Percentiles rank a stretch among this genome's conserved stretches.
phyloP scores from a whole-genome alignment of 2,888 invertebrate species.

The Eilema griseolum region DNA sequence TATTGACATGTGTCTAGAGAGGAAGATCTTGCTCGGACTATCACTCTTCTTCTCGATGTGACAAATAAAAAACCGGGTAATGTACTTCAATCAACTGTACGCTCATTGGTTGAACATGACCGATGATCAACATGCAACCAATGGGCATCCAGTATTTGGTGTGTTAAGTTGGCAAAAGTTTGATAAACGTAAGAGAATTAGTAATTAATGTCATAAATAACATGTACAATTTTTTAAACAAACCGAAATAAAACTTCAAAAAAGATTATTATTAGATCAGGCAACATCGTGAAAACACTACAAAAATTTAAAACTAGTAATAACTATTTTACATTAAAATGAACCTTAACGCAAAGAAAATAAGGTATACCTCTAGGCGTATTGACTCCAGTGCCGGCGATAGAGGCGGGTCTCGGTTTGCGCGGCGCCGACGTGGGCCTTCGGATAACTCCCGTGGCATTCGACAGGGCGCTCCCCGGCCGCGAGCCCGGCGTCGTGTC shows the following conservation, averaged over 20 bases:
- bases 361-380: slow-evolving; percentile 76
- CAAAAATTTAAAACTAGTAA: too few relatives aligned
- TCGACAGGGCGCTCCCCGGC: slow-evolving; percentile 94
- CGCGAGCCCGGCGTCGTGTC: slow-evolving; percentile 93
- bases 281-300: too few relatives aligned
- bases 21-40: too few relatives aligned
- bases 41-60: too few relatives aligned
- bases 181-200: background rate
- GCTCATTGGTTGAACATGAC: background rate
- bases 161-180: background rate
- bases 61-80: too few relatives aligned
- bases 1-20: too few relatives aligned
- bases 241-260: background rate
- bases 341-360: slow-evolving; percentile 7
- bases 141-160: background rate
- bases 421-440: slow-evolving; percentile 88
- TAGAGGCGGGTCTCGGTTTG: slow-evolving; percentile 89
- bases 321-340: slow-evolving; percentile 1
- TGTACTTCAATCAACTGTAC: background rate
- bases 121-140: background rate
- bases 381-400: slow-evolving; percentile 93
- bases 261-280: too few relatives aligned
- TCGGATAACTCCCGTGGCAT: slow-evolving; percentile 83
- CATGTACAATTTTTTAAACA: background rate
- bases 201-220: background rate